Percentiles rank a stretch among this genome's conserved stretches.
These are phyloP conservation scores for Cataglyphis rosenhaueri DNA, from an alignment of 2,888 invertebrate genomes.

Conservation along the genomic window DNA sequence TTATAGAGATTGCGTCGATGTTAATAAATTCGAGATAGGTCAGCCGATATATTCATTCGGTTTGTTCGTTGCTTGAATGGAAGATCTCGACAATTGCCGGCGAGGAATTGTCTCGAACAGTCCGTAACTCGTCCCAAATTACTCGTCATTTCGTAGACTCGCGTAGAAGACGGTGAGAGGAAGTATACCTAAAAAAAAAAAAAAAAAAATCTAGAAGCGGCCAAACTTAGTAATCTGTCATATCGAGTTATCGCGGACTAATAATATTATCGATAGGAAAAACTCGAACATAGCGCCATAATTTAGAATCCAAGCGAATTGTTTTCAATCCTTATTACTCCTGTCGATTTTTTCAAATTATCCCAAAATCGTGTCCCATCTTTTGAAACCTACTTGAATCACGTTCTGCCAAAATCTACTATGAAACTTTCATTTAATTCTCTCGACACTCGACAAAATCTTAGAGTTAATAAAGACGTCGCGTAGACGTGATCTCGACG, in stretches of 20 bases:
- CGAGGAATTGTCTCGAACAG: not conserved
- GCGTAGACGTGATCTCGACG: slow-evolving; percentile 28
- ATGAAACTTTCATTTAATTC: slow-evolving; percentile 2
- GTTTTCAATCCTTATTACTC: slow-evolving; percentile 39
- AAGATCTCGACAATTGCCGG: not conserved
- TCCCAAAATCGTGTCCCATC: not conserved
- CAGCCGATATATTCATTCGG: not conserved
- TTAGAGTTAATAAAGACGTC: slow-evolving; percentile 26
- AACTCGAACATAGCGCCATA: slow-evolving; percentile 70
- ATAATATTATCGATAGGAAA: slow-evolving; percentile 72
- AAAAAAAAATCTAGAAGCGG: slow-evolving; percentile 79
- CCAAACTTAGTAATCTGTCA: slow-evolving; percentile 81
- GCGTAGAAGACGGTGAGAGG: slow-evolving; percentile 53
- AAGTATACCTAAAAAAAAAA: slow-evolving; percentile 72
- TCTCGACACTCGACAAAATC: not conserved
- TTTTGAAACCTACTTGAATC: slow-evolving; percentile 2
- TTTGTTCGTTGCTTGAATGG: not conserved
- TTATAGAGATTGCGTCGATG: not conserved
- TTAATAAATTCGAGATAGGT: not conserved
- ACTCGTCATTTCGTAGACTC: slow-evolving; percentile 4
- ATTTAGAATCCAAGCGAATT: slow-evolving; percentile 51
- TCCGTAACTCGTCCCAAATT: slow-evolving; percentile 55
- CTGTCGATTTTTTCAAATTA: slow-evolving; percentile 26
- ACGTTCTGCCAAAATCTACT: slow-evolving; percentile 1
- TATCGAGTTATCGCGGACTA: slow-evolving; percentile 79